Conservation (phyloP, 1,140 invertebrate species). For the Zophobas morio region DNA sequence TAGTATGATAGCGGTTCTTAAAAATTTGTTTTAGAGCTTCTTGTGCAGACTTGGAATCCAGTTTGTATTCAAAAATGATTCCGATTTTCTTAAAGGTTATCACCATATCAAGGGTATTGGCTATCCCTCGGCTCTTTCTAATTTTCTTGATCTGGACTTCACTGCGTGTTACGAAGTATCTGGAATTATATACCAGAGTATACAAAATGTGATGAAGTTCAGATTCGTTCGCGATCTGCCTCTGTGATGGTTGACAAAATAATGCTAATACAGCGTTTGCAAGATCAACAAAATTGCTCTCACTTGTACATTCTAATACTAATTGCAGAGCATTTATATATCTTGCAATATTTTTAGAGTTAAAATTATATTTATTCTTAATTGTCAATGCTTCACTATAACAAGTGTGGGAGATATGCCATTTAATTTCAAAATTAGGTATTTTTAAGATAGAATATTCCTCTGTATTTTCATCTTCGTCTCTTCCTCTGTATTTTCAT, state of each 20-base stretch:
- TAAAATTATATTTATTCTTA: constrained; percentile 16
- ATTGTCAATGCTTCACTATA: constrained; percentile 44
- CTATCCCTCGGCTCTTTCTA: constrained; percentile 14
- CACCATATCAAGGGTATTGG: constrained; percentile 19
- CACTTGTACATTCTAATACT: constrained; percentile 45
- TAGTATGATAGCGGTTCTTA: constrained; percentile 21
- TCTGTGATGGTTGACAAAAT: neutral
- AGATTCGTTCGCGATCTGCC: neutral
- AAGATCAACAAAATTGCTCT: constrained; percentile 33
- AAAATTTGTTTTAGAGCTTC: constrained; percentile 36
- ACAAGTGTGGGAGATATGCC: constrained; percentile 36
- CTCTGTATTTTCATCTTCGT: neutral
- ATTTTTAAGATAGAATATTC: constrained; percentile 30
- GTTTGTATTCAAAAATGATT: constrained; percentile 28
- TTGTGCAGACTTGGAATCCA: constrained; percentile 23
- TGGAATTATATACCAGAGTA: constrained; percentile 30
- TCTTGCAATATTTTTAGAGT: constrained; percentile 9
- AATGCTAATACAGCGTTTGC: constrained; percentile 27
- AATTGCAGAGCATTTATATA: constrained; percentile 39
- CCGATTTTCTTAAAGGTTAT: constrained; percentile 8
- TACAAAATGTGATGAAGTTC: constrained; percentile 32
- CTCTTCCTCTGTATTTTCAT: neutral
- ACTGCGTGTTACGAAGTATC: constrained; percentile 22
- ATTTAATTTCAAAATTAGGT: constrained; percentile 36
- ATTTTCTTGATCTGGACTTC: constrained; percentile 22